Conservation (phyloP, 2,888 invertebrate species). For the Acleris sparsana region DNA sequence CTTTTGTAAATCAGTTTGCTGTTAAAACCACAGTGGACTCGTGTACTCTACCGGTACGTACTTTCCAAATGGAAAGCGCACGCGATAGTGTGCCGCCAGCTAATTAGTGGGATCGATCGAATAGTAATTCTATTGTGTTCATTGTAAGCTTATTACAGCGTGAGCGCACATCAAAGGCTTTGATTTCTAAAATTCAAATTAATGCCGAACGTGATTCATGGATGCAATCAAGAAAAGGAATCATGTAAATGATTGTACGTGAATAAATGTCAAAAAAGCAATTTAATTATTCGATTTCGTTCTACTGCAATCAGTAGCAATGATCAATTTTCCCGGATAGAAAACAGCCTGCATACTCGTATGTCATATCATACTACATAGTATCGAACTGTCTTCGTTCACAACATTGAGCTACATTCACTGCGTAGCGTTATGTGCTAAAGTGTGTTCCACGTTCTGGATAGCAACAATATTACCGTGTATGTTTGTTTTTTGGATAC, state of each 20-base stretch:
- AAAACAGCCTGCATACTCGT: too few relatives aligned
- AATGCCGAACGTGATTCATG: not conserved
- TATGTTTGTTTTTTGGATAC: too few relatives aligned
- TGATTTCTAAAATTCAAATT: conserved; percentile 24
- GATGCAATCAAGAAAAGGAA: not conserved
- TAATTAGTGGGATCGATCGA: conserved; percentile 73
- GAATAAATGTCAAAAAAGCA: too few relatives aligned
- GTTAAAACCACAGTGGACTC: conserved; percentile 14
- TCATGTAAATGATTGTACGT: not conserved
- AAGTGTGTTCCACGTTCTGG: too few relatives aligned
- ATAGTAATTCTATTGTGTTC: conserved; percentile 42
- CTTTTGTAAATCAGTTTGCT: conserved; percentile 23
- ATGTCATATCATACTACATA: too few relatives aligned
- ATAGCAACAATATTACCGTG: too few relatives aligned
- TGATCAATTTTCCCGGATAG: too few relatives aligned
- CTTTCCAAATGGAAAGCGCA: conserved; percentile 78
- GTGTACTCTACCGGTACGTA: conserved; percentile 46
- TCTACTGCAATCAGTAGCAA: too few relatives aligned
- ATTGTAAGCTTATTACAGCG: conserved; percentile 40
- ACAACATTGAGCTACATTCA: too few relatives aligned
- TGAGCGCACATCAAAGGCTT: conserved; percentile 26
- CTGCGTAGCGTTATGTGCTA: too few relatives aligned
- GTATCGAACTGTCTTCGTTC: too few relatives aligned
- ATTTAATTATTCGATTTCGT: too few relatives aligned
- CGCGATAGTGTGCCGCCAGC: conserved; percentile 63